These are phyloP conservation scores for Eupithecia insigniata DNA, from an alignment of 2,888 invertebrate species.

Conservation along the genomic window DNA sequence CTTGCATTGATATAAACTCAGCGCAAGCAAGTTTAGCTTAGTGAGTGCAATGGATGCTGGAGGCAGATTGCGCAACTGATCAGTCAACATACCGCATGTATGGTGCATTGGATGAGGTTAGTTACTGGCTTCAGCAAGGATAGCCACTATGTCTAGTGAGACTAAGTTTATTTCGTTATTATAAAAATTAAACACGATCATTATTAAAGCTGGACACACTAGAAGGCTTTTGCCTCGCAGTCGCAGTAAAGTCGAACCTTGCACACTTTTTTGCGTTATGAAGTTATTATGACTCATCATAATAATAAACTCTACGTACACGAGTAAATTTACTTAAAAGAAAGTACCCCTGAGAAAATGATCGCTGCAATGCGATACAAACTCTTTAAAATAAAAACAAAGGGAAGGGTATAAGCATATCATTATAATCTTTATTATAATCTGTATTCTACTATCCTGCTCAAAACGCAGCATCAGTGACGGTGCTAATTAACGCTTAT, in stretches of 20 bases:
- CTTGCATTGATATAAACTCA: neutral
- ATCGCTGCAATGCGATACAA: neutral
- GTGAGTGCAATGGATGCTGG: constrained; percentile 4
- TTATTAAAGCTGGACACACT: no score
- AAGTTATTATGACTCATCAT: neutral
- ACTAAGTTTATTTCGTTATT: neutral
- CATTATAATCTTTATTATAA: neutral
- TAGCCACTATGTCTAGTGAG: neutral
- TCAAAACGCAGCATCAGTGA: constrained; percentile 33
- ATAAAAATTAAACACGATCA: neutral
- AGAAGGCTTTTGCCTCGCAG: neutral
- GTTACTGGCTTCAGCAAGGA: constrained; percentile 8
- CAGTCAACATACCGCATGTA: constrained; percentile 45
- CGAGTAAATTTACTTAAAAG: no score
- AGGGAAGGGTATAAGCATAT: neutral
- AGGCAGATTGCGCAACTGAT: constrained; percentile 47
- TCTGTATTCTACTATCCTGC: constrained; percentile 10
- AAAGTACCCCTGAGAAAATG: neutral
- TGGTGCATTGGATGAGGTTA: constrained; percentile 22
- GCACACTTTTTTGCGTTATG: neutral
- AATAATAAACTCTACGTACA: neutral
- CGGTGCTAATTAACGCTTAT: constrained; percentile 45
- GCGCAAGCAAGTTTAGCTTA: neutral
- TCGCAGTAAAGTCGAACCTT: neutral
- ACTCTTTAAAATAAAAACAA: neutral